Evolutionary conservation across 2,888 invertebrate genomes (phyloP).

Genomic region (Margaritifera margaritifera): DNA sequence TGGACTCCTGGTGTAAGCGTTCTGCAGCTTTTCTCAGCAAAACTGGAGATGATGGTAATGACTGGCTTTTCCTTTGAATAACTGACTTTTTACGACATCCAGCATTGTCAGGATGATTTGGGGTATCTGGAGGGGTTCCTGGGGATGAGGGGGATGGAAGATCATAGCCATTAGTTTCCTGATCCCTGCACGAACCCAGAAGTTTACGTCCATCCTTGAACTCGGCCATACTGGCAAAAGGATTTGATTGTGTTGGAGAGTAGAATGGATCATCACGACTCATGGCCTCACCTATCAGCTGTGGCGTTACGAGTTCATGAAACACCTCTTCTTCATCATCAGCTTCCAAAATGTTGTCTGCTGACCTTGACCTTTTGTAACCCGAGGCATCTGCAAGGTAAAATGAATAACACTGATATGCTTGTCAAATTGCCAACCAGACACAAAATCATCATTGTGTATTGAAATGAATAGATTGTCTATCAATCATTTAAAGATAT

Average conservation of each 20-base stretch:
- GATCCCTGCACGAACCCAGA: constrained; percentile 50
- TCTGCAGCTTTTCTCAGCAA: constrained; percentile 63
- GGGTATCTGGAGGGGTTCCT: constrained; percentile 65
- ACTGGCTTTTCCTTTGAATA: constrained; percentile 59
- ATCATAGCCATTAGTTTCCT: constrained; percentile 75
- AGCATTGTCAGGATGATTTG: constrained; percentile 33
- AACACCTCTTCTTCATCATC: constrained; percentile 41
- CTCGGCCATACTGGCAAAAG: constrained; percentile 62
- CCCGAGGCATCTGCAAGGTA: constrained; percentile 2
- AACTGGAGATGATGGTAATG: constrained; percentile 67
- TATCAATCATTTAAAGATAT: too few species aligned
- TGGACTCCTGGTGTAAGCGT: constrained; percentile 59
- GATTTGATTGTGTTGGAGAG: constrained; percentile 64
- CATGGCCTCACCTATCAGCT: constrained; percentile 87
- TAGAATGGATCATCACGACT: constrained; percentile 76
- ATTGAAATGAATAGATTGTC: too few species aligned
- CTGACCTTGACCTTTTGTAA: constrained; percentile 62
- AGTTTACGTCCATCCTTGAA: constrained; percentile 66
- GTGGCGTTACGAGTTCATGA: constrained; percentile 74
- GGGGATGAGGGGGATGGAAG: constrained; percentile 79
- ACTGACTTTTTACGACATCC: not conserved
- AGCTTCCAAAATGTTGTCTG: constrained; percentile 64
- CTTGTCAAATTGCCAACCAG: too few species aligned
- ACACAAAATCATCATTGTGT: too few species aligned
- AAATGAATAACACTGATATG: too few species aligned